phyloP scores from a whole-genome alignment of 2,888 invertebrate species.

The Hetaerina titia region DNA sequence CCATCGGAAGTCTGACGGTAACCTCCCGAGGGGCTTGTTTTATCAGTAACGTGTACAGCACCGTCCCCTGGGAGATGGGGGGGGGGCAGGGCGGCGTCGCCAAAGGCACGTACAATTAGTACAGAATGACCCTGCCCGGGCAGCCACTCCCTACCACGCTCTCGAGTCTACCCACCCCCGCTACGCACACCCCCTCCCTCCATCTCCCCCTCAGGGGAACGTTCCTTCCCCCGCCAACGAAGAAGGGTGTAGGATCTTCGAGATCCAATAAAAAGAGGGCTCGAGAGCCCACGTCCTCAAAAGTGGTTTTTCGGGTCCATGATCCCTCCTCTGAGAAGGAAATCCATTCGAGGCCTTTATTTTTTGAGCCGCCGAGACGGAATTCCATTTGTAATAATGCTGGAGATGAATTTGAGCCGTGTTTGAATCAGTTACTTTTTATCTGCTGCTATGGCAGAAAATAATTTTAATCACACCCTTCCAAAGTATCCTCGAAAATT shows the following conservation, averaged over 20 bases:
- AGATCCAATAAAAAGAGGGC: not conserved
- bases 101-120: no score
- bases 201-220: not conserved
- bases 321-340: not conserved
- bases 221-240: not conserved
- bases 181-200: not conserved
- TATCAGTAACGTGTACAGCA: no score
- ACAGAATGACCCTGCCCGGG: no score
- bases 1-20: no score
- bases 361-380: not conserved
- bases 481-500: not conserved
- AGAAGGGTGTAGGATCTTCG: not conserved
- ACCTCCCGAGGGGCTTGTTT: no score
- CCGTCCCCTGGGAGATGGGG: no score
- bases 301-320: not conserved
- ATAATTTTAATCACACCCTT: not conserved
- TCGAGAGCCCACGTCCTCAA: not conserved
- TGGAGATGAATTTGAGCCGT: not conserved
- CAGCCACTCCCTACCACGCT: no score
- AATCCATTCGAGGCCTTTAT: not conserved
- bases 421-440: not conserved
- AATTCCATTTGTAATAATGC: not conserved
- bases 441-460: not conserved
- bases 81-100: no score
- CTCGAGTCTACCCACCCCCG: no score